Evolutionary conservation across 2,113 vertebrate species (phyloP).

Genomic region (Siniperca knerii): DNA sequence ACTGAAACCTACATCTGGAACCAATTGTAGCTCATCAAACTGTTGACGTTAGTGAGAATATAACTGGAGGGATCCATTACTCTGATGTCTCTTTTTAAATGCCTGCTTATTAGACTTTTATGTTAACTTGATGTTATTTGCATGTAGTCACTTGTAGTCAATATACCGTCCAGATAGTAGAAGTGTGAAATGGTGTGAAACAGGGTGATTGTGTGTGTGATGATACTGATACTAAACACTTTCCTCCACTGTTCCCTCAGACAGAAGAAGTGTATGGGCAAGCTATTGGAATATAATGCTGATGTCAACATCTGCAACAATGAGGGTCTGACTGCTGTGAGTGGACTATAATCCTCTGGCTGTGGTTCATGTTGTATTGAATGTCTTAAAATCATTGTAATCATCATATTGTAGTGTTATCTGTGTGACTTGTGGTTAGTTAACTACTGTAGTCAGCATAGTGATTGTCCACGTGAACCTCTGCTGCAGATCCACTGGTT

Average conservation of each 20-base stretch:
- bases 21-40: background rate
- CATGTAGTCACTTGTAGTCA: background rate
- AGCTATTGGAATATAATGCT: constrained; percentile 94
- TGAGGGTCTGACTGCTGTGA: constrained; percentile 98
- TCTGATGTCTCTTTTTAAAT: background rate
- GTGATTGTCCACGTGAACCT: constrained; percentile 4
- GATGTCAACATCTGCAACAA: constrained; percentile 99
- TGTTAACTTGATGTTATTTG: background rate
- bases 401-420: background rate
- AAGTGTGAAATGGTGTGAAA: background rate
- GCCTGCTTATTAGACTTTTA: background rate
- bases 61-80: background rate
- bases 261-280: constrained; percentile 99
- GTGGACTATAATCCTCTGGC: constrained; percentile 62
- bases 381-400: background rate
- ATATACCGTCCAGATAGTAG: no score
- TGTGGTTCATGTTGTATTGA: background rate
- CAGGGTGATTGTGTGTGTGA: background rate
- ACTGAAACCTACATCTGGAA: background rate
- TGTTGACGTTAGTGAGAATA: background rate
- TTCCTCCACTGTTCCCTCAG: constrained; percentile 74
- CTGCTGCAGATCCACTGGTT: constrained; percentile 94
- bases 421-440: background rate
- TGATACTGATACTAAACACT: background rate
- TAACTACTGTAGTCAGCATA: background rate